Conservation (phyloP, 1,140 invertebrate genomes). For the Heliconius melpomene region DNA sequence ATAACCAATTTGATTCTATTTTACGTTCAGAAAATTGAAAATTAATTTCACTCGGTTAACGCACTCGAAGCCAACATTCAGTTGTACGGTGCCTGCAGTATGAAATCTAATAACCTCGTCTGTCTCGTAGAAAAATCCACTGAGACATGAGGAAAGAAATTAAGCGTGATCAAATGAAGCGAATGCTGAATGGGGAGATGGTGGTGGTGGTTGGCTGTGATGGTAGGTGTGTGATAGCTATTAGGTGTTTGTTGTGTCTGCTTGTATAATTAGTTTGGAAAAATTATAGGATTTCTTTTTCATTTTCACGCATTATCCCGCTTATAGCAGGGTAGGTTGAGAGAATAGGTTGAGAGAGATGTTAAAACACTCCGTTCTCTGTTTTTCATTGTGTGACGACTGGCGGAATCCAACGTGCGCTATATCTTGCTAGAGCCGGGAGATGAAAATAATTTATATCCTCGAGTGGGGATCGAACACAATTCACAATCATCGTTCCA, state of each 20-base stretch:
- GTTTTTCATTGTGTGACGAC: too few species aligned
- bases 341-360: too few species aligned
- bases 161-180: slow-evolving; percentile 63
- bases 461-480: too few species aligned
- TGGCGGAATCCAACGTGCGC: too few species aligned
- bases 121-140: slow-evolving; percentile 55
- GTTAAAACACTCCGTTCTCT: too few species aligned
- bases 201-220: neutral
- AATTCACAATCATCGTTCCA: too few species aligned
- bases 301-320: too few species aligned
- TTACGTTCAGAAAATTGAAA: neutral
- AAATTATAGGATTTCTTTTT: neutral
- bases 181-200: slow-evolving; percentile 35
- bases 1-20: too few species aligned
- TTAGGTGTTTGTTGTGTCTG: neutral
- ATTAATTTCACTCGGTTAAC: slow-evolving; percentile 21
- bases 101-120: slow-evolving; percentile 64
- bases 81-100: slow-evolving; percentile 45
- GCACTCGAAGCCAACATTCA: slow-evolving; percentile 35
- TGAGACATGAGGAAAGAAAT: slow-evolving; percentile 58
- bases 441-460: too few species aligned
- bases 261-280: neutral
- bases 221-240: neutral
- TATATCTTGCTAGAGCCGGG: too few species aligned
- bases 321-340: too few species aligned